These are phyloP conservation scores for Speoplatyrhinus poulsoni DNA, from an alignment of 2,113 vertebrate species.

Conservation along the genomic window DNA sequence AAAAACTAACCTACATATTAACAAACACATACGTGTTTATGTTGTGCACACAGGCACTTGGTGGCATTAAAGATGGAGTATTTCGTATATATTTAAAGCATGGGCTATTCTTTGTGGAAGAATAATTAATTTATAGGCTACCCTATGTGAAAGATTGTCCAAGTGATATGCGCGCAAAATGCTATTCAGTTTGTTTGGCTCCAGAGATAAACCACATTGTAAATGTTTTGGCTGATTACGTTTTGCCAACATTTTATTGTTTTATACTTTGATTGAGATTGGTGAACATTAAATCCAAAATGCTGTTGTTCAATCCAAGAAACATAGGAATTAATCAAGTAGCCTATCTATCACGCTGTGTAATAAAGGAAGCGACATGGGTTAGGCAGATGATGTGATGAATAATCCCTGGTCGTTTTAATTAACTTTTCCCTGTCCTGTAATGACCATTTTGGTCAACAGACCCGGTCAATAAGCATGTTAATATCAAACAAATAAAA, in stretches of 20 bases:
- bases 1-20: too few species aligned
- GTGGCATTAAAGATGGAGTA: neutral
- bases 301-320: slow-evolving; percentile 96
- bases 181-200: neutral
- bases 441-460: slow-evolving; percentile 99
- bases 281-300: slow-evolving; percentile 86
- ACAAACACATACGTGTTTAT: neutral
- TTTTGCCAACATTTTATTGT: slow-evolving; percentile 61
- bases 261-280: slow-evolving; percentile 73
- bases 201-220: neutral
- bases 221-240: slow-evolving; percentile 17
- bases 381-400: slow-evolving; percentile 99
- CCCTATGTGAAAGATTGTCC: neutral
- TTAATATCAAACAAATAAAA: slow-evolving; percentile 99
- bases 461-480: slow-evolving; percentile 99
- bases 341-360: slow-evolving; percentile 94
- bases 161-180: neutral
- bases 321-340: slow-evolving; percentile 98
- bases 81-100: slow-evolving; percentile 1
- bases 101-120: neutral
- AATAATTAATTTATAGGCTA: neutral
- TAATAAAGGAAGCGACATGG: slow-evolving; percentile 98
- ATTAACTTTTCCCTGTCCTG: slow-evolving; percentile 99
- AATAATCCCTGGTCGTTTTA: slow-evolving; percentile 99
- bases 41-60: neutral